Conservation (phyloP, 2,797 vertebrate species). For the Hafferia zeledoni region DNA sequence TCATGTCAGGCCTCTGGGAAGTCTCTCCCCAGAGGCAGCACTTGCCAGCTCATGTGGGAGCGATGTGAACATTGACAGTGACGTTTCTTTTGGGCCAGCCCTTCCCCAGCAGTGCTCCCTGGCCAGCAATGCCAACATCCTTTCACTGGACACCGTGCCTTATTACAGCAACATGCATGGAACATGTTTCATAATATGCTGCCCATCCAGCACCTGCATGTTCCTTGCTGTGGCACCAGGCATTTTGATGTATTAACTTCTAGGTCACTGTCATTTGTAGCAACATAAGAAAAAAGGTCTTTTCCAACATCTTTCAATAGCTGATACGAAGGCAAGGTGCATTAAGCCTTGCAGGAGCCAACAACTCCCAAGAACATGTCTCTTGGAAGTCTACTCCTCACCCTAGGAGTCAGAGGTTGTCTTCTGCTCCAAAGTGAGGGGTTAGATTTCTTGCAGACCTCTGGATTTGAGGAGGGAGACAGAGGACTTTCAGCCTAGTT, state of each 20-base stretch:
- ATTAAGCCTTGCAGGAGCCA: not conserved
- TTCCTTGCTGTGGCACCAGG: not conserved
- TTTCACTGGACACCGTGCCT: not conserved
- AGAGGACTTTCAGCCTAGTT: slow-evolving; percentile 3
- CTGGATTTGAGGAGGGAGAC: not conserved
- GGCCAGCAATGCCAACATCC: not conserved
- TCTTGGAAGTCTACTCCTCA: not conserved
- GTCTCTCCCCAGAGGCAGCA: not conserved
- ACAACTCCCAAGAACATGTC: not conserved
- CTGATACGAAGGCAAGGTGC: not conserved
- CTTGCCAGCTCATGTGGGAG: not conserved
- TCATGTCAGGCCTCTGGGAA: not conserved
- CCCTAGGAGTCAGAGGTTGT: not conserved
- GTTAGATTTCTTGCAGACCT: not conserved
- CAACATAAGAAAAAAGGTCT: not conserved
- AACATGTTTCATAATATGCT: not conserved
- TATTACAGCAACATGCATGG: not conserved
- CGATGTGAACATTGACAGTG: not conserved
- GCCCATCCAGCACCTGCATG: not conserved
- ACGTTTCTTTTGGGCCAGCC: not conserved
- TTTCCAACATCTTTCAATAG: not conserved
- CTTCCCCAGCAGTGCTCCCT: not conserved
- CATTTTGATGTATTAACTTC: not conserved
- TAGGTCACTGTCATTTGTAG: not conserved
- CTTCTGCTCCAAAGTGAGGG: not conserved